Evolutionary conservation across 2,888 invertebrate species (phyloP), one percentile per base, ranked within the genome.

Genomic region (Cheiracanthium punctorium): DNA sequence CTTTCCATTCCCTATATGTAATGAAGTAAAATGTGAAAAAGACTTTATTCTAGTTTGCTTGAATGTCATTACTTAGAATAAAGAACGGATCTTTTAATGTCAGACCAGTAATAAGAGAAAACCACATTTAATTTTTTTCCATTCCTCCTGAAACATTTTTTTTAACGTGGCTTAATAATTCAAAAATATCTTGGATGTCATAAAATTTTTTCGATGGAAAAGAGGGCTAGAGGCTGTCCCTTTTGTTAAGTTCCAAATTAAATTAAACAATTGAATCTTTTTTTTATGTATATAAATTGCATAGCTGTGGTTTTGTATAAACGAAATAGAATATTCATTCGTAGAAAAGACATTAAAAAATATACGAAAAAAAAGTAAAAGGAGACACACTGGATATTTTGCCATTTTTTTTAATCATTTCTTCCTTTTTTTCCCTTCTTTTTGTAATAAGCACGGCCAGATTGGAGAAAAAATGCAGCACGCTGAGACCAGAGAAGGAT

Each of bases 201-300:
- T 48, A 17, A 12, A 12, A 12, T 48, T 48, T 48, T 48, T 48
- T 48, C 43, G 17, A 48, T 48, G 17, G 14, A 17, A 48, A 17
- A 1, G 43, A 48, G 43, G n/a, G 43, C 17, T 2, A 48, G 43
- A 2, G 17, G 14, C 17, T 10, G 2, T 48, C 14, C 17, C 17
- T 48, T 48, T 17, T 48, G 43, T 48, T 48, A 48, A 48, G 43
- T 48, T 48, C 17, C 43, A 48, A 48, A 48, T 48, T 48, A 48
- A 48, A 48, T 48, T 48, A 48, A 48, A 48, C 43, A 48, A 48
- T 48, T 48, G 43, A 48, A 48, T 48, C 17, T 48, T 48, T 48
- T 48, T 48, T 48, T 8, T 37, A 37, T n/a, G n/a, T n/a, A n/a
- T 37, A 48, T 48, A 1, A 2, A 48, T 48, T 17, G 43, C 17